Percentiles rank a stretch among this genome's conserved stretches.
Conservation (phyloP, 1,140 invertebrate genomes). For the Ceratina calcarata region DNA sequence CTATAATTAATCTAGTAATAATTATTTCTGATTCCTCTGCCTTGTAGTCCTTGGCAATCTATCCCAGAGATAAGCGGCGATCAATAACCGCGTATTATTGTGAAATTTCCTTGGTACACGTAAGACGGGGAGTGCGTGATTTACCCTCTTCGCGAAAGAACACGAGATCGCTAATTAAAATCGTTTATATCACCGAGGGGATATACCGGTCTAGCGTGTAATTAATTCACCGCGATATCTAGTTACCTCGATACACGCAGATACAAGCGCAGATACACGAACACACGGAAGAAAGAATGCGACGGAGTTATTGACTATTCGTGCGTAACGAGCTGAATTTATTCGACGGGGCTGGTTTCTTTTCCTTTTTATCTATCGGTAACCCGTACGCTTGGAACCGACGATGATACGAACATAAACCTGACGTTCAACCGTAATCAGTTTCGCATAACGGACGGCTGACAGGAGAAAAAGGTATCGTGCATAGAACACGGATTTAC, state of each 20-base stretch:
- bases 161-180: slow-evolving; percentile 45
- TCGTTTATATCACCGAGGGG: slow-evolving; percentile 23
- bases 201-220: slow-evolving; percentile 20
- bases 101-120: slow-evolving; percentile 32
- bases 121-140: slow-evolving; percentile 38
- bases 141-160: slow-evolving; percentile 29
- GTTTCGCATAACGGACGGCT: background rate
- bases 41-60: background rate
- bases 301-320: slow-evolving; percentile 34
- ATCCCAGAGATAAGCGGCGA: slow-evolving; percentile 6
- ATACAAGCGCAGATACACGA: slow-evolving; percentile 23
- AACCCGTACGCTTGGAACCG: background rate
- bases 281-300: background rate
- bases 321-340: slow-evolving; percentile 46
- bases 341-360: background rate
- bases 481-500: background rate
- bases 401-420: background rate
- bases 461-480: background rate
- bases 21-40: too few relatives aligned
- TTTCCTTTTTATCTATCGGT: background rate
- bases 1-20: too few relatives aligned
- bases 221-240: slow-evolving; percentile 49
- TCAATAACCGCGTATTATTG: slow-evolving; percentile 33
- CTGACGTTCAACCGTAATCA: background rate
- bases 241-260: slow-evolving; percentile 31